Percentiles rank a stretch among this genome's conserved stretches.
Evolutionary conservation across 2,113 vertebrate species (phyloP).

Genomic region (Cyphomyrus plagiostoma): DNA sequence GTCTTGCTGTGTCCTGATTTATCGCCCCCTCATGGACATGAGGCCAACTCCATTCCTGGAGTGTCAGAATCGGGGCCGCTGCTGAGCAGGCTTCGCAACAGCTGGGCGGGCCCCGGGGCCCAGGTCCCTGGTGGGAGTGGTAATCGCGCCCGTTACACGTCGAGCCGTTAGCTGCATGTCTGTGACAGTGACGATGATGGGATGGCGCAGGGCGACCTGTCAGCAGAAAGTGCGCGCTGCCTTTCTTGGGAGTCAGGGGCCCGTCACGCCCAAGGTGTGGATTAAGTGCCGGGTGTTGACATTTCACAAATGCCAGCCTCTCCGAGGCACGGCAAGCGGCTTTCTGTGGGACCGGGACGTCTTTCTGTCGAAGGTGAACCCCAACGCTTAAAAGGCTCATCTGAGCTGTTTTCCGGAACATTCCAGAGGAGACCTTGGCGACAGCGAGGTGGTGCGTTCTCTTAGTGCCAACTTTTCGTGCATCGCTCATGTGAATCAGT

Average conservation of each 20-base stretch:
- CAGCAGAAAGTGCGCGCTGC: neutral
- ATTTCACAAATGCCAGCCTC: conserved; percentile 30
- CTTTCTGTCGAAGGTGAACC: neutral
- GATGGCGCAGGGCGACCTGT: neutral
- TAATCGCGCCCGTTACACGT: neutral
- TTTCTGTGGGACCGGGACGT: neutral
- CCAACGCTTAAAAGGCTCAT: neutral
- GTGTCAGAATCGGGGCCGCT: neutral
- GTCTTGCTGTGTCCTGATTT: neutral
- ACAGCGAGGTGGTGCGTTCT: neutral
- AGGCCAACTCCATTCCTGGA: neutral
- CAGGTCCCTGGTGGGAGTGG: neutral
- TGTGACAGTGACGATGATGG: neutral
- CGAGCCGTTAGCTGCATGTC: neutral
- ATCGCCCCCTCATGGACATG: neutral
- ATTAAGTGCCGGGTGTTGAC: conserved; percentile 23
- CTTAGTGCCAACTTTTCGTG: neutral
- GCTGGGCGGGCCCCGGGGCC: neutral
- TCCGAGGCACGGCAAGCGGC: conserved; percentile 1
- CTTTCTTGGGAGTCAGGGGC: neutral
- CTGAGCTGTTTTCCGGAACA: neutral
- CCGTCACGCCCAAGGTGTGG: neutral
- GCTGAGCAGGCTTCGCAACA: too few relatives aligned
- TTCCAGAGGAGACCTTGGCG: neutral
- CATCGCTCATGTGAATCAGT: neutral